Evolutionary conservation across 2,113 vertebrate genomes (phyloP).

Genomic region (Oreotrochilus melanogaster): DNA sequence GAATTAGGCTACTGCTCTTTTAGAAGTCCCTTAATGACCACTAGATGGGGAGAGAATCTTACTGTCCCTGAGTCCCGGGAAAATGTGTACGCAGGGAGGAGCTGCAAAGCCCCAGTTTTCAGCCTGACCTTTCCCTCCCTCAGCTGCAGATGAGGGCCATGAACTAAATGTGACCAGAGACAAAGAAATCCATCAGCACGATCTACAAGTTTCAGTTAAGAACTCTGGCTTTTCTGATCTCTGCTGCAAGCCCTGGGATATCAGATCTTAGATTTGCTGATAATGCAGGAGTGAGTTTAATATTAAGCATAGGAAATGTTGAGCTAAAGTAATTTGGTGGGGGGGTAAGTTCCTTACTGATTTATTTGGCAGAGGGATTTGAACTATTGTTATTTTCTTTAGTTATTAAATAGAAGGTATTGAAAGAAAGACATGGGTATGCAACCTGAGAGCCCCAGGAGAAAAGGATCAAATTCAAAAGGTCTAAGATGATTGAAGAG

Average conservation of each 20-base stretch:
- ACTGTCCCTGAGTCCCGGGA: neutral
- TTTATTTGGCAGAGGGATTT: constrained; percentile 25
- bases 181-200: neutral
- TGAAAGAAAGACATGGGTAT: neutral
- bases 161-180: neutral
- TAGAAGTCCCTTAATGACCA: constrained; percentile 46
- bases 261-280: neutral
- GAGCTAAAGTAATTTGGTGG: neutral
- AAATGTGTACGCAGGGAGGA: accelerated
- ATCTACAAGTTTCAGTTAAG: neutral
- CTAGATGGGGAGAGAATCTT: constrained; percentile 77
- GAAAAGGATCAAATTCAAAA: neutral
- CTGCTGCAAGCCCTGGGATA: neutral
- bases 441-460: neutral
- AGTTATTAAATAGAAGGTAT: neutral
- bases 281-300: neutral
- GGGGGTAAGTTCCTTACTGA: neutral
- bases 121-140: neutral
- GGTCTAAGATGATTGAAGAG: neutral
- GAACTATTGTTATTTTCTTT: neutral
- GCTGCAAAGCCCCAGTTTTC: neutral
- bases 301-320: neutral
- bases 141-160: neutral
- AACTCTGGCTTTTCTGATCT: neutral
- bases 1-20: neutral